Evolutionary conservation across 2,888 invertebrate genomes (phyloP).

Genomic region (Gastrophysa polygoni): DNA sequence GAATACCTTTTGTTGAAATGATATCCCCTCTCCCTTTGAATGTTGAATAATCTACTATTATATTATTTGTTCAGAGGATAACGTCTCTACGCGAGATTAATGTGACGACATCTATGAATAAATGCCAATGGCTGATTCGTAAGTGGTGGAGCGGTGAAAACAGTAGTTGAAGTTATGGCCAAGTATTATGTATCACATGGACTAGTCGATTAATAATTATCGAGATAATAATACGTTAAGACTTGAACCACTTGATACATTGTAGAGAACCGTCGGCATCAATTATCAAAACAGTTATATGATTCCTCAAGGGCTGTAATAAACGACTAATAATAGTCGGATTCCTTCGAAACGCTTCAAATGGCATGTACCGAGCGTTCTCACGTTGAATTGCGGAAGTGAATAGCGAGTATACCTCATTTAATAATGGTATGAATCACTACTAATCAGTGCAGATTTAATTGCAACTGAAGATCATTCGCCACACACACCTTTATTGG

Average conservation of each 20-base stretch:
- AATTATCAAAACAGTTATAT: not conserved
- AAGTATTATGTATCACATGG: not conserved
- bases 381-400: not conserved
- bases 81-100: not conserved
- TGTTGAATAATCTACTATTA: no score
- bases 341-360: not conserved
- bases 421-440: not conserved
- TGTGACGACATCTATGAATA: not conserved
- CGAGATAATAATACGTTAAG: not conserved
- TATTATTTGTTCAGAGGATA: no score
- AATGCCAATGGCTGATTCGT: not conserved
- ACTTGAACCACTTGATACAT: not conserved
- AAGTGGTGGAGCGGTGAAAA: no score
- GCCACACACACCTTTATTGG: not conserved
- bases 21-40: no score
- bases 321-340: slow-evolving; percentile 15
- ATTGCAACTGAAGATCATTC: not conserved
- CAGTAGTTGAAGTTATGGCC: not conserved
- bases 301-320: slow-evolving; percentile 17
- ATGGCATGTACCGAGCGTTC: not conserved
- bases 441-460: not conserved
- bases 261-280: not conserved
- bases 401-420: not conserved
- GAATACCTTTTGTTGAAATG: no score
- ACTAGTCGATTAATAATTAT: not conserved